phyloP scores from a whole-genome alignment of 2,888 invertebrate species.

The Acleris holmiana region DNA sequence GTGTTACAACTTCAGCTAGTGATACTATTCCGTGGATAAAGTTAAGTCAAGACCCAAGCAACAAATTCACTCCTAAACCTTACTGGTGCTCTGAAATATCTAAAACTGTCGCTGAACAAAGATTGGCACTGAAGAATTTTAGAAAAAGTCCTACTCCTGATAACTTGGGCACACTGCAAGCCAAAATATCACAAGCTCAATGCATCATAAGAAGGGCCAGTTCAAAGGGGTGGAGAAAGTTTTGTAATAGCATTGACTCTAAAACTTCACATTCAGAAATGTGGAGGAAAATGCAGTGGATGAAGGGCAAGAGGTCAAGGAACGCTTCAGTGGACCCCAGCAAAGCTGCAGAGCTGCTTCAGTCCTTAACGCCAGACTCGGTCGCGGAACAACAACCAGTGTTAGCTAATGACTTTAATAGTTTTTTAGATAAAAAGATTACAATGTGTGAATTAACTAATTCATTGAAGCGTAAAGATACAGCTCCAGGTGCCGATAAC shows the following conservation, averaged over 20 bases:
- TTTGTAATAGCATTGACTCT: too few relatives aligned
- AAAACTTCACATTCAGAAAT: too few relatives aligned
- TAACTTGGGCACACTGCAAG: constrained; percentile 33
- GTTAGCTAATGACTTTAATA: constrained; percentile 12
- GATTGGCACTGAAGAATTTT: constrained; percentile 36
- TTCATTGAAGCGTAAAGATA: too few relatives aligned
- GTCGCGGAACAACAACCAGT: background rate
- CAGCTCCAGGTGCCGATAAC: constrained; percentile 38
- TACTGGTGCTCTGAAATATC: constrained; percentile 40
- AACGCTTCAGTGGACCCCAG: too few relatives aligned
- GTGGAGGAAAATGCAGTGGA: too few relatives aligned
- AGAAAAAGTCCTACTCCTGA: constrained; percentile 39
- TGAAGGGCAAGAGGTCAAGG: too few relatives aligned
- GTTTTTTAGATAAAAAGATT: constrained; percentile 28
- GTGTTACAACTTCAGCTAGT: too few relatives aligned
- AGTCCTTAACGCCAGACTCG: background rate
- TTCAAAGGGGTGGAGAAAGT: too few relatives aligned
- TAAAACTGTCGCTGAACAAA: constrained; percentile 36
- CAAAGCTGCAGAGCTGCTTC: background rate
- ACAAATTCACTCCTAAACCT: too few relatives aligned
- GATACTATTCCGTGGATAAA: too few relatives aligned
- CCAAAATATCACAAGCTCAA: constrained; percentile 30
- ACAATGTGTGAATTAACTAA: constrained; percentile 31
- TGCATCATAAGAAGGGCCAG: too few relatives aligned
- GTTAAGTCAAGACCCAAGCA: too few relatives aligned